Conservation (phyloP, 2,888 invertebrate genomes). For the Stictocephala bisonia region DNA sequence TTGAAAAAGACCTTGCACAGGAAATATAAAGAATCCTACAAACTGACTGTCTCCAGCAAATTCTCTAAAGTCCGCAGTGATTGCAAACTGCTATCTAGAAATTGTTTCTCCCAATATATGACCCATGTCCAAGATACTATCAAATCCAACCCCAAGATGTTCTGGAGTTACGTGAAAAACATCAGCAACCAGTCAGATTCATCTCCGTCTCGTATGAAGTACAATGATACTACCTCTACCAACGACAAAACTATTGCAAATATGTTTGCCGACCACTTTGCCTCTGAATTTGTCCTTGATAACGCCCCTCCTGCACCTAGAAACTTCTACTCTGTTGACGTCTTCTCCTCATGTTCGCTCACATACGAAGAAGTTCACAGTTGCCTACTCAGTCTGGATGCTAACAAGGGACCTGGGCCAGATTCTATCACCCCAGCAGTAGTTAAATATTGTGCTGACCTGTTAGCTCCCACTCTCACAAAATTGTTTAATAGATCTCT, state of each 20-base stretch:
- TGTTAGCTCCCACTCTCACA: neutral
- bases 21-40: neutral
- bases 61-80: neutral
- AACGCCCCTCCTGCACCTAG: neutral
- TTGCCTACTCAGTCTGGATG: neutral
- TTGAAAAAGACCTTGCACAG: constrained; percentile 24
- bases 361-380: neutral
- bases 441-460: neutral
- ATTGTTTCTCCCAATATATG: neutral
- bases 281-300: neutral
- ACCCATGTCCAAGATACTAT: neutral
- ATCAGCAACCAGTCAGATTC: no score
- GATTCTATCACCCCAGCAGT: constrained; percentile 6
- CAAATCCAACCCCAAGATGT: neutral
- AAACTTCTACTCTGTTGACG: no score
- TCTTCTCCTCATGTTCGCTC: neutral
- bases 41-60: neutral
- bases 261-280: neutral
- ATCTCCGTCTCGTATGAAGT: neutral
- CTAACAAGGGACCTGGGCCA: constrained; percentile 1
- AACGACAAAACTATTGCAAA: neutral
- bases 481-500: neutral
- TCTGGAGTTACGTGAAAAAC: constrained; percentile 15
- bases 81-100: neutral
- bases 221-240: neutral